Evolutionary conservation across 2,797 vertebrate genomes (phyloP).

Genomic region (Malacoraja senta): DNA sequence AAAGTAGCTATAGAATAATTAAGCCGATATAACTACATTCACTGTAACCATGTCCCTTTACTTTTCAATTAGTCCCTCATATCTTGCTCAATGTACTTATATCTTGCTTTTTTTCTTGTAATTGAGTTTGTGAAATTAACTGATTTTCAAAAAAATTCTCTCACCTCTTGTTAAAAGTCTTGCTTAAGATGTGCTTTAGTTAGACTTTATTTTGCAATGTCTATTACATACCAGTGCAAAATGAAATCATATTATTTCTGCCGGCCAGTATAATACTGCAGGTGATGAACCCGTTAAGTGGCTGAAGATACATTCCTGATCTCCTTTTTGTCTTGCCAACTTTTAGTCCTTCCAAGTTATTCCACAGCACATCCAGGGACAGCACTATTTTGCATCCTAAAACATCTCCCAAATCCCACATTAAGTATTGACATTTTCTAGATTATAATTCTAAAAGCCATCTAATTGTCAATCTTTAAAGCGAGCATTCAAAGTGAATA

Average conservation of each 20-base stretch:
- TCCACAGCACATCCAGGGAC: neutral
- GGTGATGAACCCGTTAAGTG: neutral
- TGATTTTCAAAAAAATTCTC: neutral
- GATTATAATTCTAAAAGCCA: neutral
- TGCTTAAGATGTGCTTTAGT: neutral
- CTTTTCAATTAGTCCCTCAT: neutral
- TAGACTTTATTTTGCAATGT: neutral
- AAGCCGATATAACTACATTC: neutral
- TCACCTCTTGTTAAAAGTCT: neutral
- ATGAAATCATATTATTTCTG: neutral
- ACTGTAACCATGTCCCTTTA: neutral
- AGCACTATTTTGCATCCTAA: neutral
- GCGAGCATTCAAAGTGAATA: neutral
- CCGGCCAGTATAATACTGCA: neutral
- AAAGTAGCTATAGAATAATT: neutral
- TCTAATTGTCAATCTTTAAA: neutral
- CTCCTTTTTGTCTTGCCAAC: neutral
- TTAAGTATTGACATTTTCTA: neutral
- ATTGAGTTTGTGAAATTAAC: neutral
- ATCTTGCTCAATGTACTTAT: neutral
- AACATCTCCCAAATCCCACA: neutral
- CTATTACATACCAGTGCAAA: neutral
- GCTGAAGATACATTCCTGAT: neutral
- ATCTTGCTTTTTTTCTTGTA: neutral
- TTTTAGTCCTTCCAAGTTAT: neutral